These are phyloP conservation scores for Acipenser ruthenus DNA, from an alignment of 2,797 vertebrate genomes.

Conservation along the genomic window DNA sequence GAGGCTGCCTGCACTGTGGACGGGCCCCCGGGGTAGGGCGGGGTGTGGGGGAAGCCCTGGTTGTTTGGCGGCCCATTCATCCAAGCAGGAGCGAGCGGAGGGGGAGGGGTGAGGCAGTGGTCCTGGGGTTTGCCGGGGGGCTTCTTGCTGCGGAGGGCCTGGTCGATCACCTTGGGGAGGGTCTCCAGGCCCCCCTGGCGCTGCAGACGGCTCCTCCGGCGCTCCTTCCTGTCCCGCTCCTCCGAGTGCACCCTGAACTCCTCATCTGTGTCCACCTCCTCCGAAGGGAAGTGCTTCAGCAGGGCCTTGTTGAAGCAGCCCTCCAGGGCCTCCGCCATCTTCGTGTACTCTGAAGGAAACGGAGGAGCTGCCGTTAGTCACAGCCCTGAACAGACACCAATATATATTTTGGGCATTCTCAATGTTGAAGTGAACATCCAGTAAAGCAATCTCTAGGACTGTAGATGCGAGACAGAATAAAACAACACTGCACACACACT, in stretches of 20 bases:
- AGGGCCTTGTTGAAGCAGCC: constrained; percentile 89
- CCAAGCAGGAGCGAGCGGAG: constrained; percentile 38
- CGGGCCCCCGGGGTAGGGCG: constrained; percentile 44
- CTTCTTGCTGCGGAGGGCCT: constrained; percentile 64
- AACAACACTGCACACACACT: no score
- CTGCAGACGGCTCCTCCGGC: constrained; percentile 65
- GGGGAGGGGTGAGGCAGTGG: constrained; percentile 33
- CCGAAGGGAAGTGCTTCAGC: constrained; percentile 89
- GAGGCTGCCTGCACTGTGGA: constrained; percentile 33
- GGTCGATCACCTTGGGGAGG: constrained; percentile 56
- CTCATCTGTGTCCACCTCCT: constrained; percentile 91
- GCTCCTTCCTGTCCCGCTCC: constrained; percentile 77
- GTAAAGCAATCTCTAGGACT: no score
- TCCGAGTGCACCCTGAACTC: constrained; percentile 83
- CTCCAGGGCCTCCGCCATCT: constrained; percentile 92
- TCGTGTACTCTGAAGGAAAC: constrained; percentile 75
- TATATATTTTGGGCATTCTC: no score
- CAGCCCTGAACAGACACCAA: no score
- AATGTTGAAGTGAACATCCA: no score
- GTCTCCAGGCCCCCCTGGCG: constrained; percentile 55
- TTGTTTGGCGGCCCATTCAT: constrained; percentile 48
- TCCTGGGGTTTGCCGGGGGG: constrained; percentile 47
- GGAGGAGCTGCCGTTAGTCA: background rate
- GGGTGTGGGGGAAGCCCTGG: constrained; percentile 48
- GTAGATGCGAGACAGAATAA: no score